Conservation (phyloP, 2,113 vertebrate species). For the Phyllopteryx taeniolatus region DNA sequence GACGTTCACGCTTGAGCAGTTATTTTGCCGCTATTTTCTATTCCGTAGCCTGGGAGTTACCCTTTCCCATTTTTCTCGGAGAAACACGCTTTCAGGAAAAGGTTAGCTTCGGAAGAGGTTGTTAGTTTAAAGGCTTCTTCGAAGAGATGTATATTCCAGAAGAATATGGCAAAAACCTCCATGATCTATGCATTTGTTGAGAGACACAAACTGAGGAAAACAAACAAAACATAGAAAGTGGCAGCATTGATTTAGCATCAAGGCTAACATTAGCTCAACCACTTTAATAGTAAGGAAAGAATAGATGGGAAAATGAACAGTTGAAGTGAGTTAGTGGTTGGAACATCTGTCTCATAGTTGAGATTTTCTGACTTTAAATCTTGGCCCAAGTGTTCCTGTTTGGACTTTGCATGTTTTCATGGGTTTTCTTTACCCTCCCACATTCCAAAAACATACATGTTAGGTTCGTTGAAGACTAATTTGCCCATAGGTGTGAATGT, state of each 20-base stretch:
- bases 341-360: background rate
- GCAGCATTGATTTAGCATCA: background rate
- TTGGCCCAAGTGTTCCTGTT: background rate
- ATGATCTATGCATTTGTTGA: background rate
- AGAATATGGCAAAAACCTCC: background rate
- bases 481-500: background rate
- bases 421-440: too few relatives aligned
- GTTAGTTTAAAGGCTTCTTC: slow-evolving; percentile 58
- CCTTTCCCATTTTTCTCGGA: slow-evolving; percentile 43
- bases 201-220: background rate
- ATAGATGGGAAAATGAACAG: too few relatives aligned
- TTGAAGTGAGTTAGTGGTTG: too few relatives aligned
- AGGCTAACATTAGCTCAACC: background rate
- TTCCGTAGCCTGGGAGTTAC: slow-evolving; percentile 40
- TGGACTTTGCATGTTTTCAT: background rate
- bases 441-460: too few relatives aligned
- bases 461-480: too few relatives aligned
- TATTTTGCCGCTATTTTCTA: slow-evolving; percentile 49
- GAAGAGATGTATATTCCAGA: slow-evolving; percentile 41
- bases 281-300: too few relatives aligned
- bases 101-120: slow-evolving; percentile 53
- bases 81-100: slow-evolving; percentile 40
- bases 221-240: background rate
- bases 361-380: background rate
- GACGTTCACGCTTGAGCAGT: slow-evolving; percentile 65